phyloP scores from a whole-genome alignment of 2,113 vertebrate genomes.

The Chloropsis cyanopogon region DNA sequence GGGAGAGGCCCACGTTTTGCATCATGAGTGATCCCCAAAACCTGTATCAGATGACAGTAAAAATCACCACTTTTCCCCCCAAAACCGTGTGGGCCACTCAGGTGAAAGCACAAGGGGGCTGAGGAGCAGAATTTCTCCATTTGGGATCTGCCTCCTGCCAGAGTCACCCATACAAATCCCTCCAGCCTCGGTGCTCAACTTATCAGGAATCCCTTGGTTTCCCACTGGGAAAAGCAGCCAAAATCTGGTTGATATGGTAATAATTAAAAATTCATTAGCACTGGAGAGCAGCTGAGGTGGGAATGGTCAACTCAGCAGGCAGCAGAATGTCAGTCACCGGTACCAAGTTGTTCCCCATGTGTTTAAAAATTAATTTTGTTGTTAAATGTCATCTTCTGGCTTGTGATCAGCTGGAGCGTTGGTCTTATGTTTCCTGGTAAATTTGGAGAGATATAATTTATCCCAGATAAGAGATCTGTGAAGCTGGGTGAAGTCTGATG shows the following conservation, averaged over 20 bases:
- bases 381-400: background rate
- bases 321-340: background rate
- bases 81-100: background rate
- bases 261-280: background rate
- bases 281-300: background rate
- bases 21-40: background rate
- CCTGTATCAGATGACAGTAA: background rate
- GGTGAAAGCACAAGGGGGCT: background rate
- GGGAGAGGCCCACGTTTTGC: rapidly evolving
- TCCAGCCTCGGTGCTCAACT: background rate
- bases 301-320: background rate
- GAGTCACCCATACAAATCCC: background rate
- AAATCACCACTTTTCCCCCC: background rate
- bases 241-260: background rate
- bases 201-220: background rate
- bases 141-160: background rate
- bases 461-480: background rate
- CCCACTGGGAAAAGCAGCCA: background rate
- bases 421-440: background rate
- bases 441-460: background rate
- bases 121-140: background rate
- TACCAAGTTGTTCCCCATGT: background rate
- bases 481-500: background rate
- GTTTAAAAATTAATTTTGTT: background rate
- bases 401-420: background rate